These are phyloP conservation scores for Forficula auricularia DNA, from an alignment of 1,140 invertebrate species.

Conservation along the genomic window DNA sequence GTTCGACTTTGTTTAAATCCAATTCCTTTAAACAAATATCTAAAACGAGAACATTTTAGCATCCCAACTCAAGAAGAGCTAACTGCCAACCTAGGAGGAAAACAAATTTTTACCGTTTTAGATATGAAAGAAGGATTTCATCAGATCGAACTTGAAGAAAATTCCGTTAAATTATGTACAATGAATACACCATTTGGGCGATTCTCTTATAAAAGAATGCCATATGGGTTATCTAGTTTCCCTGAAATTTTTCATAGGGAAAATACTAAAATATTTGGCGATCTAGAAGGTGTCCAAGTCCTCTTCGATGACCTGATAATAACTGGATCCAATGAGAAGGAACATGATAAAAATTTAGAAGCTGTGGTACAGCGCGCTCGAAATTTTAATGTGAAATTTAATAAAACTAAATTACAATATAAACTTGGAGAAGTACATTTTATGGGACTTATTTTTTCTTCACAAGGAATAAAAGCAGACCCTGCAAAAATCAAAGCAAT, in stretches of 20 bases:
- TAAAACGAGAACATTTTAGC: constrained; percentile 6
- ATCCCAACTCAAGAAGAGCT: constrained; percentile 5
- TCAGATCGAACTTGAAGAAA: constrained; percentile 23
- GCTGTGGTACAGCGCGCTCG: constrained; percentile 18
- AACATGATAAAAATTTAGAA: constrained; percentile 17
- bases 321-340: constrained; percentile 13
- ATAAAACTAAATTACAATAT: constrained; percentile 22
- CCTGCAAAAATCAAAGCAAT: constrained; percentile 22
- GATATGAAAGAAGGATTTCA: constrained; percentile 29
- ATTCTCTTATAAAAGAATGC: constrained; percentile 3
- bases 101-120: constrained; percentile 26
- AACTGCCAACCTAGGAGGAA: constrained; percentile 20
- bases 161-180: constrained; percentile 12
- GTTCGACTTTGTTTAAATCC: constrained; percentile 6
- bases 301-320: constrained; percentile 24
- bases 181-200: constrained; percentile 1
- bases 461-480: constrained; percentile 20
- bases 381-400: constrained; percentile 20
- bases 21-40: constrained; percentile 3
- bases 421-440: constrained; percentile 20
- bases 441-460: constrained; percentile 22
- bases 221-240: constrained; percentile 5
- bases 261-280: constrained; percentile 8
- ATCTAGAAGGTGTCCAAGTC: constrained; percentile 18
- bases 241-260: constrained; percentile 8